Evolutionary conservation across 2,888 invertebrate species (phyloP).

Genomic region (Podotricha telesiphe): DNA sequence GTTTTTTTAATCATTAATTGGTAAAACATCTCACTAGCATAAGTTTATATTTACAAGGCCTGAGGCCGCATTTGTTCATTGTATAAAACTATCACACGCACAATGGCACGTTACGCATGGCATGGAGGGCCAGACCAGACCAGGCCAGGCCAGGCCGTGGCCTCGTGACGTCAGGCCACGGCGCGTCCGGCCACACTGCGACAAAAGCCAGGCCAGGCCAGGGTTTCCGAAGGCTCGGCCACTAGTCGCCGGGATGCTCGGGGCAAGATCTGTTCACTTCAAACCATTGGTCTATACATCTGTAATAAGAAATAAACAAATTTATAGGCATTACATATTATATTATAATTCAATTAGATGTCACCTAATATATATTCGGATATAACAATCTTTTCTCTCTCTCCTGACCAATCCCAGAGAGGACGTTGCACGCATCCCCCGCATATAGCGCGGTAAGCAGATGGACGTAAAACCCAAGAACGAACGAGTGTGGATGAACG

Average conservation of each 20-base stretch:
- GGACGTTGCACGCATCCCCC: no score
- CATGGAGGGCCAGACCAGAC: constrained; percentile 37
- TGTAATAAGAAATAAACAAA: constrained; percentile 77
- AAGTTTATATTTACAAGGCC: constrained; percentile 75
- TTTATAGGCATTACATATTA: no score
- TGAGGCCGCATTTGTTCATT: constrained; percentile 72
- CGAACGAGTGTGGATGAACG: no score
- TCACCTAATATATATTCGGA: no score
- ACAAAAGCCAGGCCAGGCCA: constrained; percentile 33
- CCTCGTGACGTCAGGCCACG: constrained; percentile 87
- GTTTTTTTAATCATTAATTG: constrained; percentile 65
- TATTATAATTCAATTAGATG: not conserved
- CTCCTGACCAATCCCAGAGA: no score
- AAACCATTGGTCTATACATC: constrained; percentile 99
- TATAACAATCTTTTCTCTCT: no score
- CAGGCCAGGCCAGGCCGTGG: constrained; percentile 91
- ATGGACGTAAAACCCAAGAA: no score
- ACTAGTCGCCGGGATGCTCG: constrained; percentile 98
- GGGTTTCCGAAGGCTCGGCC: constrained; percentile 46
- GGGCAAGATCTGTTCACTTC: constrained; percentile 99
- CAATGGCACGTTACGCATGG: constrained; percentile 58
- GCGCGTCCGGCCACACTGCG: constrained; percentile 31
- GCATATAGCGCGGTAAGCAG: no score
- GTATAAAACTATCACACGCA: constrained; percentile 78
- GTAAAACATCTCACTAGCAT: constrained; percentile 81